These are phyloP conservation scores for Spilogale gracilis DNA, from an alignment of 2,113 vertebrate genomes.

Conservation along the genomic window DNA sequence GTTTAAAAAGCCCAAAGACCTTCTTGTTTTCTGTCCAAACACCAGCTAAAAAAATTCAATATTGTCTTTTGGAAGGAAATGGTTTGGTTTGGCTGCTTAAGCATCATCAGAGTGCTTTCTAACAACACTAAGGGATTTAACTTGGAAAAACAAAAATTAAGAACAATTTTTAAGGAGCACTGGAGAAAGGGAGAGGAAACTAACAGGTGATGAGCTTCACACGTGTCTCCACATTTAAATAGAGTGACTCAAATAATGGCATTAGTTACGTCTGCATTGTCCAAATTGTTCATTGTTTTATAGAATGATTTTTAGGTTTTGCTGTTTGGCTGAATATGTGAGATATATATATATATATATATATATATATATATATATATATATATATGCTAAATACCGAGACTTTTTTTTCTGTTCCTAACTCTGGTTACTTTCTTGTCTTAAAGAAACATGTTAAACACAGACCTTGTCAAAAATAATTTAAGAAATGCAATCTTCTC, in stretches of 20 bases:
- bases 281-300: neutral
- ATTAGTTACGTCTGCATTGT: neutral
- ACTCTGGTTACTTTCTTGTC: neutral
- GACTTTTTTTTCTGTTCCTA: neutral
- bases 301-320: neutral
- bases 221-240: neutral
- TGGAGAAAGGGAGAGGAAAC: accelerated
- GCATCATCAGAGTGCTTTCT: neutral
- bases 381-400: neutral
- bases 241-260: neutral
- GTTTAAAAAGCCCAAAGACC: neutral
- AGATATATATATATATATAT: no score
- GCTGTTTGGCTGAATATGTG: neutral
- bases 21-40: slow-evolving; percentile 14
- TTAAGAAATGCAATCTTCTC: neutral
- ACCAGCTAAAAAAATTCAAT: slow-evolving; percentile 48
- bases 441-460: neutral
- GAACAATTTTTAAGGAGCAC: neutral
- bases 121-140: neutral
- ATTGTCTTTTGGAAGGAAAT: slow-evolving; percentile 42
- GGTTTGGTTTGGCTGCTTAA: neutral
- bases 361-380: no score
- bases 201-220: neutral
- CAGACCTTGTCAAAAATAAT: neutral
- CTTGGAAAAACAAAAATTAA: neutral